Conservation (phyloP, 2,888 invertebrate genomes). For the Neoascia interrupta region DNA sequence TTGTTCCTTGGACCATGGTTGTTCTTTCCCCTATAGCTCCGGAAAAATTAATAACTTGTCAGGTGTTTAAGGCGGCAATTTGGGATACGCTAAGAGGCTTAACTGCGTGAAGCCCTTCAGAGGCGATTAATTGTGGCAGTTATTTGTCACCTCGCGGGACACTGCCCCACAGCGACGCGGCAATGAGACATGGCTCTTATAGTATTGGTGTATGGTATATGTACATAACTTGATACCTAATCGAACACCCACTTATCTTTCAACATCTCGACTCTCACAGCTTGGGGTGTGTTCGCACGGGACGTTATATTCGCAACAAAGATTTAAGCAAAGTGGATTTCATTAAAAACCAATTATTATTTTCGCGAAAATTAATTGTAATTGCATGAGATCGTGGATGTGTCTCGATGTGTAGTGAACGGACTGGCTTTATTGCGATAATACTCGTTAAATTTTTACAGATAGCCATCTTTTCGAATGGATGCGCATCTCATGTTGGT, state of each 20-base stretch:
- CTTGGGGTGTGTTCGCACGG: slow-evolving; percentile 2
- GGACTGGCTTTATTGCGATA: slow-evolving; percentile 11
- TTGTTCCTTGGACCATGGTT: too few species aligned
- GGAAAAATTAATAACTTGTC: slow-evolving; percentile 63
- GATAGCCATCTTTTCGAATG: slow-evolving; percentile 30
- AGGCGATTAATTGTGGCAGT: slow-evolving; percentile 30
- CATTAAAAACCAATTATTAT: slow-evolving; percentile 37
- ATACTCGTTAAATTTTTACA: slow-evolving; percentile 11
- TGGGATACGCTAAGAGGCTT: slow-evolving; percentile 52
- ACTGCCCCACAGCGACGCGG: slow-evolving; percentile 14
- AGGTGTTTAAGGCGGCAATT: slow-evolving; percentile 56
- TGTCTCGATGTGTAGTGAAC: slow-evolving; percentile 17
- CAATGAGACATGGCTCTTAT: slow-evolving; percentile 26
- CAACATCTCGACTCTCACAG: neutral
- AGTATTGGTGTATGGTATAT: neutral
- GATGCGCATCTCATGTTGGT: slow-evolving; percentile 13
- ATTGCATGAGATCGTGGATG: slow-evolving; percentile 33
- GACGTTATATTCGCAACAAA: too few species aligned
- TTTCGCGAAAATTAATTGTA: slow-evolving; percentile 29
- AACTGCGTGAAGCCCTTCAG: slow-evolving; percentile 46
- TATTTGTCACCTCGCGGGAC: slow-evolving; percentile 28
- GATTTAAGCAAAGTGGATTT: too few species aligned
- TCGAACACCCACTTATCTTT: slow-evolving; percentile 12
- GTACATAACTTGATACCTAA: neutral
- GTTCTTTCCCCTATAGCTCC: neutral